Base-by-base conservation (phyloP, 2,797 vertebrate genomes). In the Ibycter americanus region DNA sequence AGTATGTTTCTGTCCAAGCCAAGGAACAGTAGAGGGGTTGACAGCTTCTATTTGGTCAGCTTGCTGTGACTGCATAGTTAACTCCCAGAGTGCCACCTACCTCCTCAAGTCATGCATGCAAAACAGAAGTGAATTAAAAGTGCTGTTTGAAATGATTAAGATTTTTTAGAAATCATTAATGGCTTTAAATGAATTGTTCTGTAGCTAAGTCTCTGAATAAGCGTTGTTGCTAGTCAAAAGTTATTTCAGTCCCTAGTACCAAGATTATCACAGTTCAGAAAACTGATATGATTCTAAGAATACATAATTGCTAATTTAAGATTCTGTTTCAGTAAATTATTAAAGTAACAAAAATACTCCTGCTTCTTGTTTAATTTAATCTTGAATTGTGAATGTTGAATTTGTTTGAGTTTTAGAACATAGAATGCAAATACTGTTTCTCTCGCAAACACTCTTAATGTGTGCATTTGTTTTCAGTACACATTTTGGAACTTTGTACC, bases 401-500 rank as follows among this genome's bases (percentile, higher is more conserved):
- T n/a, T 42, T 54, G 7, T 47, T 77, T 32, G 15, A 15, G 22
- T 67, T 34, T 85, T 63, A 40, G 40, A 70, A n/a, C 5, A 4
- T 16, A 27, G 27, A 44, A 25, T 72, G 25, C 9, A 1, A 77
- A 31, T 38, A 71, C 2, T 47, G 27, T 16, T 87, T 76, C 16
- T 52, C 31, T 91, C 14, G 29, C 8, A 68, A 91, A 46, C 4
- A 2, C 22, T 87, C 7, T 56, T 77, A n/a, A 55, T 59, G 25
- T 93, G 8, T 95, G 20, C 26, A 6, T 91, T 88, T 96, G 31
- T 97, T 97, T 97, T 91, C 94, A 99, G 99, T 99, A 99, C 94
- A 99, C 99, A 0, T 99, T 99, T 97, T 99, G 99, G 99, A 99
- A 99, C 98, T 99, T 99, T 96, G 93, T 99, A 97, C 99, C 99